These are phyloP conservation scores for Zaprionus vittiger DNA, from an alignment of 1,140 invertebrate genomes.

Conservation along the genomic window DNA sequence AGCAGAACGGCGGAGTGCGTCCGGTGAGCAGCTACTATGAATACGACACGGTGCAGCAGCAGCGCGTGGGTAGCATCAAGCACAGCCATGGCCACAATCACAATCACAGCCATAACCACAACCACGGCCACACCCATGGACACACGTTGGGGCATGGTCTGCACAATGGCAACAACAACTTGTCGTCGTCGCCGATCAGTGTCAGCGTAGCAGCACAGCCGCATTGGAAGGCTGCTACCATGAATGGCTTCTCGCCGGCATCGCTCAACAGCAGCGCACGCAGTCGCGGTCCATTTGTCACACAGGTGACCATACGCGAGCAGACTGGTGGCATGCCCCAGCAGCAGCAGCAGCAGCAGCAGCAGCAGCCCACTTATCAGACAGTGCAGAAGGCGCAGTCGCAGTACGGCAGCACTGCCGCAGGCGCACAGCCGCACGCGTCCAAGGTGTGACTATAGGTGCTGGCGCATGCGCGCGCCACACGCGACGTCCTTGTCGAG, in stretches of 20 bases:
- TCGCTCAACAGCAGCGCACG: constrained; percentile 79
- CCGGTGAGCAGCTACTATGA: constrained; percentile 93
- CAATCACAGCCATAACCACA: constrained; percentile 27
- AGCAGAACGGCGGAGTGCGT: constrained; percentile 77
- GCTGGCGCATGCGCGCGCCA: constrained; percentile 77
- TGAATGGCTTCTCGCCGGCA: constrained; percentile 74
- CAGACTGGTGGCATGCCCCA: constrained; percentile 54
- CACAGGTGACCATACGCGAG: constrained; percentile 85
- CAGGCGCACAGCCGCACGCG: constrained; percentile 75
- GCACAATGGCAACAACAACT: constrained; percentile 28
- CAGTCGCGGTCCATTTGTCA: constrained; percentile 86
- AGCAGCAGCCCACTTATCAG: constrained; percentile 73
- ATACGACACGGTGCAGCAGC: constrained; percentile 90
- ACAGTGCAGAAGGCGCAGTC: constrained; percentile 68
- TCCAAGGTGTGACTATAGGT: constrained; percentile 84
- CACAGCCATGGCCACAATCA: constrained; percentile 65
- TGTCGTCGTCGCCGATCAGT: constrained; percentile 65
- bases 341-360: constrained; percentile 40
- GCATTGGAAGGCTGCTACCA: constrained; percentile 74
- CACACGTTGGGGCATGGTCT: constrained; percentile 8
- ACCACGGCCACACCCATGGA: constrained; percentile 3
- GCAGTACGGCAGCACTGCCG: constrained; percentile 59
- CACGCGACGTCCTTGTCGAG: constrained; percentile 61
- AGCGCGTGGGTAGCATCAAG: constrained; percentile 83
- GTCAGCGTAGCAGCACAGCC: constrained; percentile 62